Base-by-base conservation (phyloP, 2,797 vertebrate genomes). In the Falco naumanni region DNA sequence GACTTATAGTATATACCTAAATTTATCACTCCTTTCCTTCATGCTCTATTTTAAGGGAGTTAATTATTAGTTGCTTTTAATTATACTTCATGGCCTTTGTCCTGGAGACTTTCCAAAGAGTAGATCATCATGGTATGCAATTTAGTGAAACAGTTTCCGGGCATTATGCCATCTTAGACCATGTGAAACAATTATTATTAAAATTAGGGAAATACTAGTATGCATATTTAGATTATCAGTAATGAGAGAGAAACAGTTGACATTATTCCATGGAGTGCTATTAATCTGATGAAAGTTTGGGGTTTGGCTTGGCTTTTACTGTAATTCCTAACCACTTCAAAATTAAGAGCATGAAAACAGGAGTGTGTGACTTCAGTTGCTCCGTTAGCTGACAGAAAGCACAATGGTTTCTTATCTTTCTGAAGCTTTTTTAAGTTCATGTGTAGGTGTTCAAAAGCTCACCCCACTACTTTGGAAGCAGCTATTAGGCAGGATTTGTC, bases 1-100 rank as follows among this genome's bases (percentile, higher is more conserved):
- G 90, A 74, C 77, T 96, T 95, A 87, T 74, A 96, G 70, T 96
- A 94, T 96, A 95, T 96, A 95, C 89, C 84, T 90, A 96, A 97
- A 97, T 97, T 96, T 97, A 97, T 90, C 91, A 57, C 53, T 72
- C 85, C 88, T 97, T 96, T 98, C 95, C 80, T 96, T 96, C 82
- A 61, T 93, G 87, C 97, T 97, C 93, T 87, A 89, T 97, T 98
- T 97, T 97, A 98, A 96, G 93, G 72, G 84, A 97, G 88, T 96
- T 98, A 98, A 98, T 98, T 98, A 98, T 98, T 97, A 97, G 96
- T 98, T 98, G 91, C 95, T 97, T 98, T 98, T 98, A 98, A 98
- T 98, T 98, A 98, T 98, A 97, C 95, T 98, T 98, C 95, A 97
- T 93, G 96, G 85, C 94, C 95, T 98, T 98, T 98, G 96, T 98